Conservation (phyloP, 1,140 invertebrate genomes). For the Drosophila mauritiana region DNA sequence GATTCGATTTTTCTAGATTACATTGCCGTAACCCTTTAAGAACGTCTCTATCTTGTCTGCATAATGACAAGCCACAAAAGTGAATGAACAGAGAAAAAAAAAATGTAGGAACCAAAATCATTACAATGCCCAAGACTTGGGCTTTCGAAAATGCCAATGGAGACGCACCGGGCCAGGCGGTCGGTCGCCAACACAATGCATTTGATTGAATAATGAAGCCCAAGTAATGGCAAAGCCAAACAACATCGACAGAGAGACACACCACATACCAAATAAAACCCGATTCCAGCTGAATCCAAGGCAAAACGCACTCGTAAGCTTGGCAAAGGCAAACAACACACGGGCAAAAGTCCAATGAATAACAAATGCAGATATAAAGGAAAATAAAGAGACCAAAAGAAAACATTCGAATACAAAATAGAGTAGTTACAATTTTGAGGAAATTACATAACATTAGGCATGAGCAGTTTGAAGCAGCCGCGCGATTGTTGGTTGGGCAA, state of each 20-base stretch:
- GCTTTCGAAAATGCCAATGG: not conserved
- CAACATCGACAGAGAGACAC: constrained; percentile 41
- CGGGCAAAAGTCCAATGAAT: constrained; percentile 37
- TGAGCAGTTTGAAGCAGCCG: constrained; percentile 13
- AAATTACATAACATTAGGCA: constrained; percentile 73
- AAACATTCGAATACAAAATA: constrained; percentile 53
- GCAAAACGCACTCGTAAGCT: constrained; percentile 53
- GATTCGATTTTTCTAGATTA: constrained; percentile 24
- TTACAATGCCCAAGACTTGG: constrained; percentile 10
- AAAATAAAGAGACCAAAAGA: constrained; percentile 38
- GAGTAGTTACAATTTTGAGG: constrained; percentile 68
- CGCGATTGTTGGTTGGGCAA: constrained; percentile 34
- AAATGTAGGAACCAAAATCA: constrained; percentile 31
- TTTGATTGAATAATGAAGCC: constrained; percentile 77
- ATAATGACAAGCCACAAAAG: constrained; percentile 32
- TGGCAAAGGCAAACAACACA: constrained; percentile 10
- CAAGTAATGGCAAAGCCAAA: constrained; percentile 69
- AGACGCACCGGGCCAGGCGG: constrained; percentile 26
- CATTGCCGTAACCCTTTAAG: not conserved
- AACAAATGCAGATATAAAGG: constrained; percentile 54
- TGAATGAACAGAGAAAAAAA: constrained; percentile 17
- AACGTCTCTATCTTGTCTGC: constrained; percentile 15
- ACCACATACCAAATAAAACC: constrained; percentile 24
- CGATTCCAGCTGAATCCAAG: constrained; percentile 31
- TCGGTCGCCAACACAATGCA: constrained; percentile 56